Evolutionary conservation across 2,888 invertebrate species (phyloP).

Genomic region (Amiota mariae): DNA sequence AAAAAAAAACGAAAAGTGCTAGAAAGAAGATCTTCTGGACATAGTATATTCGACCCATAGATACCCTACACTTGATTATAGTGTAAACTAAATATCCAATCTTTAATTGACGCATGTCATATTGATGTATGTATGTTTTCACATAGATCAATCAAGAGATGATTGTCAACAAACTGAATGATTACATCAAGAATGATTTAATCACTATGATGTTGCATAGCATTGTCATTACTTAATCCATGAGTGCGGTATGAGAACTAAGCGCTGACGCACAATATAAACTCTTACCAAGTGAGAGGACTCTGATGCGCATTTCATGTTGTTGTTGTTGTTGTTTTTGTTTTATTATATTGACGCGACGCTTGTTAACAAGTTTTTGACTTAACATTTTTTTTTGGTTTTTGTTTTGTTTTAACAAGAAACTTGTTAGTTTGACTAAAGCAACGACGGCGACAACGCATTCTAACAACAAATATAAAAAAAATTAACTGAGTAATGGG

Average conservation of each 20-base stretch:
- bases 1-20: no score
- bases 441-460: slow-evolving; percentile 3
- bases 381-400: slow-evolving; percentile 14
- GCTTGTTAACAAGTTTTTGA: slow-evolving; percentile 32
- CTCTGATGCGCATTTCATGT: not conserved
- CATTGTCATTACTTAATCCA: not conserved
- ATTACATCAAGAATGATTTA: no score
- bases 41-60: no score
- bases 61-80: no score
- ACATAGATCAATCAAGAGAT: no score
- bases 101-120: no score
- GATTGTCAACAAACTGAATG: not conserved
- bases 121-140: no score
- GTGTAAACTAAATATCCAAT: no score
- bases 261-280: not conserved
- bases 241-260: slow-evolving; percentile 57
- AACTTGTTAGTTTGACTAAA: slow-evolving; percentile 59
- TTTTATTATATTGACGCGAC: slow-evolving; percentile 42
- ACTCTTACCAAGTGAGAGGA: not conserved
- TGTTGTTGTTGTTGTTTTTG: slow-evolving; percentile 57
- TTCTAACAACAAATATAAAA: slow-evolving; percentile 13
- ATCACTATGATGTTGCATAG: no score
- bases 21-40: no score
- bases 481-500: slow-evolving; percentile 51
- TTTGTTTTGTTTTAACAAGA: slow-evolving; percentile 54